These are phyloP conservation scores for Onychomys arenicola DNA, from an alignment of 2,797 vertebrate species.

Conservation along the genomic window DNA sequence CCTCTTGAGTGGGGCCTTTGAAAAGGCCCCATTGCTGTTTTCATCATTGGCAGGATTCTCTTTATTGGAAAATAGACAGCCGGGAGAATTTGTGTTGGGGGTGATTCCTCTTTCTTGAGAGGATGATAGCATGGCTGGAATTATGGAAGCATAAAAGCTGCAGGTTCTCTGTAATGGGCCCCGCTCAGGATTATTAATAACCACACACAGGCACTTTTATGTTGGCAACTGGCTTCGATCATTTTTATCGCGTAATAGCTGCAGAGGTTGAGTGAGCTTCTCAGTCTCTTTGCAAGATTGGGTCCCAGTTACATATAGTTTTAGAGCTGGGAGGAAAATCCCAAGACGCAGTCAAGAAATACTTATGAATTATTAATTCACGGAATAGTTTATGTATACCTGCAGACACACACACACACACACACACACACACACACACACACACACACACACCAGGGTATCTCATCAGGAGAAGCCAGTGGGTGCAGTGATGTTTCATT, in stretches of 20 bases:
- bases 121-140: slow-evolving; percentile 79
- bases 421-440: too few species aligned
- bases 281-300: slow-evolving; percentile 75
- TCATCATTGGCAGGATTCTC: slow-evolving; percentile 53
- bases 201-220: slow-evolving; percentile 80
- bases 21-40: slow-evolving; percentile 69
- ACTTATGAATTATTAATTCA: slow-evolving; percentile 59
- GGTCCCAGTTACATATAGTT: slow-evolving; percentile 52
- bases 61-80: slow-evolving; percentile 77
- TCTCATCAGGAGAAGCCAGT: background rate
- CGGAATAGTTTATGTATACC: background rate
- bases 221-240: slow-evolving; percentile 81
- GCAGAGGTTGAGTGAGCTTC: slow-evolving; percentile 74
- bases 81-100: slow-evolving; percentile 75
- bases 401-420: too few species aligned
- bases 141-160: slow-evolving; percentile 83
- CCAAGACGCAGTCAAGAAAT: slow-evolving; percentile 51
- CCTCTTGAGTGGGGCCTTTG: slow-evolving; percentile 34
- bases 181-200: slow-evolving; percentile 83
- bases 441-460: too few species aligned
- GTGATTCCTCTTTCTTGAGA: slow-evolving; percentile 75
- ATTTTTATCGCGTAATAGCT: slow-evolving; percentile 81
- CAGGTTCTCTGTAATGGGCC: slow-evolving; percentile 81
- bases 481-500: slow-evolving; percentile 14
- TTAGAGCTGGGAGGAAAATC: slow-evolving; percentile 55